Evolutionary conservation across 2,888 invertebrate species (phyloP).

Genomic region (Halictus ligatus): DNA sequence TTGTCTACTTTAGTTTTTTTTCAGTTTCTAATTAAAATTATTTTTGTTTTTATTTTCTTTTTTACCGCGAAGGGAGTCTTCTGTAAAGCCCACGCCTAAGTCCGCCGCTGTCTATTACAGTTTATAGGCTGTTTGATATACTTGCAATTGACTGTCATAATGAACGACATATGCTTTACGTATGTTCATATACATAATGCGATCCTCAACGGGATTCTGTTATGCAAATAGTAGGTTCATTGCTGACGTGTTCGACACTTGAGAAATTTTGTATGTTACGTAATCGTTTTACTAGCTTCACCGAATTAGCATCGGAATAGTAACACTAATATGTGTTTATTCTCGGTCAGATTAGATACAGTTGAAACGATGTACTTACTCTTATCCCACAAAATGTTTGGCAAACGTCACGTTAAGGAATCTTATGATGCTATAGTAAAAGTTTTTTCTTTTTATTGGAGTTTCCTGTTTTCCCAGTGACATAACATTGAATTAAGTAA

Average conservation of each 20-base stretch:
- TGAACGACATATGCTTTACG: neutral
- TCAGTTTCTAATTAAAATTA: too few relatives aligned
- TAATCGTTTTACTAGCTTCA: neutral
- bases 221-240: neutral
- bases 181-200: neutral
- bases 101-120: too few relatives aligned
- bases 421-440: neutral
- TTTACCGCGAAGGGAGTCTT: too few relatives aligned
- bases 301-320: neutral
- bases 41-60: too few relatives aligned
- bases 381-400: neutral
- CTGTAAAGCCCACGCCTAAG: too few relatives aligned
- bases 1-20: too few relatives aligned
- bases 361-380: neutral
- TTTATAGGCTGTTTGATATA: neutral
- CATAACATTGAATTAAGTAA: conserved; percentile 5
- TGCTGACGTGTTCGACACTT: neutral
- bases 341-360: neutral
- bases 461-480: neutral
- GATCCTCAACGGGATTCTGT: neutral
- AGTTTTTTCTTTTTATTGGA: neutral
- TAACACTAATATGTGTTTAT: neutral
- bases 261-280: conserved; percentile 8
- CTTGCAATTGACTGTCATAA: neutral
- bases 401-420: neutral